These are phyloP conservation scores for Rhodinocichla rosea DNA, from an alignment of 2,113 vertebrate species.

Conservation along the genomic window DNA sequence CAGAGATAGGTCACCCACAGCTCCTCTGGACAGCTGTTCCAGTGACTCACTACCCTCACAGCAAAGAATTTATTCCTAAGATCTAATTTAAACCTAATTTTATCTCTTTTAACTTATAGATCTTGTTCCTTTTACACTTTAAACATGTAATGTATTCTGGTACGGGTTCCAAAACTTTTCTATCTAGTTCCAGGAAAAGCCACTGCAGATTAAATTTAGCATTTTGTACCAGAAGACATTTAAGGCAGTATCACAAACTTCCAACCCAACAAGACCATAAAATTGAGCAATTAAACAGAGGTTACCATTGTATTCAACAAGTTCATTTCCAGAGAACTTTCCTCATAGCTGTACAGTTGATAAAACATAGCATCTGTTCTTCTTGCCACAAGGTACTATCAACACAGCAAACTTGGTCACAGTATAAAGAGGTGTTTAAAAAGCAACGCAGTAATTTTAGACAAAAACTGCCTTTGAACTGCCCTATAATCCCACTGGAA, in stretches of 20 bases:
- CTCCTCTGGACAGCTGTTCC: background rate
- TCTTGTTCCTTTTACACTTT: background rate
- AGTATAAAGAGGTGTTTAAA: background rate
- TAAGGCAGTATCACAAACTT: background rate
- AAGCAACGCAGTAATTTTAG: background rate
- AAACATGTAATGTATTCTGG: background rate
- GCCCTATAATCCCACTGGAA: background rate
- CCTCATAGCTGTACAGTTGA: background rate
- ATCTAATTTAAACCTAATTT: background rate
- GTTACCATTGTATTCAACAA: background rate
- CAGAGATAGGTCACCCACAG: background rate
- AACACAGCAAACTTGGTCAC: background rate
- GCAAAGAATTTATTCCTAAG: background rate
- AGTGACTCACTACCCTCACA: background rate
- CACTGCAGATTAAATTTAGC: background rate
- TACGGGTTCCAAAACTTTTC: background rate
- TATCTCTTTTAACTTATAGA: background rate
- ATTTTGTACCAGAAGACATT: background rate
- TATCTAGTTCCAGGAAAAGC: background rate
- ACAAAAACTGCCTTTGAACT: background rate
- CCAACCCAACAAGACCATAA: background rate
- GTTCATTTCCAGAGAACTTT: background rate
- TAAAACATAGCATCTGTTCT: background rate
- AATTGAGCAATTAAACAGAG: background rate
- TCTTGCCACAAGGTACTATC: background rate